Evolutionary conservation across 23 tunicate genomes (phyloP).

Genomic region (Diplosoma virens): DNA sequence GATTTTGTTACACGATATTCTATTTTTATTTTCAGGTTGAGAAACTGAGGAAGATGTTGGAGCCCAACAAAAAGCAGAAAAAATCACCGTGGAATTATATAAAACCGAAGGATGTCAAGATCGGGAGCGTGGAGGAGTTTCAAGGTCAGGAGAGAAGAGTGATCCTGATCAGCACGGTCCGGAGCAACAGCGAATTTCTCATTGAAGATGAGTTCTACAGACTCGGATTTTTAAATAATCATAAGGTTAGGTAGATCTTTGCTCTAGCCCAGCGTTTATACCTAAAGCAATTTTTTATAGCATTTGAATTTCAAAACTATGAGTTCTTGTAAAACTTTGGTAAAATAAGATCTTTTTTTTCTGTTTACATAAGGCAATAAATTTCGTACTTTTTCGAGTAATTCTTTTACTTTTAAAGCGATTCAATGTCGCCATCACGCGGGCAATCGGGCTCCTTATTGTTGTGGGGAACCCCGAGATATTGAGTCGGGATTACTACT

Average conservation of each 20-base stretch:
- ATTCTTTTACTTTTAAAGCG: constrained; percentile 35
- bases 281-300: no score
- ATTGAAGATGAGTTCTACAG: constrained; percentile 38
- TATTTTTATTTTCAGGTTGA: constrained; percentile 14
- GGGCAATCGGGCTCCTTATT: constrained; percentile 72
- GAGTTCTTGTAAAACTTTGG: no score
- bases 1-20: no score
- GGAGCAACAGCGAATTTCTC: constrained; percentile 38
- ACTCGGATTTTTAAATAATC: constrained; percentile 64
- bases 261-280: no score
- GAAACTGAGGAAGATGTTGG: constrained; percentile 18
- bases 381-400: no score
- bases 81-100: background rate
- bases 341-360: no score
- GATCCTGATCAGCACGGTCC: constrained; percentile 64
- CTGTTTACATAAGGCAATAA: no score
- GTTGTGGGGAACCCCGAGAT: constrained; percentile 80
- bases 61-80: background rate
- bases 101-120: constrained; percentile 25
- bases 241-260: constrained; percentile 49
- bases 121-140: constrained; percentile 60
- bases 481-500: constrained; percentile 53
- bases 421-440: constrained; percentile 75
- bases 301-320: no score
- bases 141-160: constrained; percentile 61